These are phyloP conservation scores for Phalacrocorax pelagicus DNA, from an alignment of 2,113 vertebrate genomes.

Conservation along the genomic window DNA sequence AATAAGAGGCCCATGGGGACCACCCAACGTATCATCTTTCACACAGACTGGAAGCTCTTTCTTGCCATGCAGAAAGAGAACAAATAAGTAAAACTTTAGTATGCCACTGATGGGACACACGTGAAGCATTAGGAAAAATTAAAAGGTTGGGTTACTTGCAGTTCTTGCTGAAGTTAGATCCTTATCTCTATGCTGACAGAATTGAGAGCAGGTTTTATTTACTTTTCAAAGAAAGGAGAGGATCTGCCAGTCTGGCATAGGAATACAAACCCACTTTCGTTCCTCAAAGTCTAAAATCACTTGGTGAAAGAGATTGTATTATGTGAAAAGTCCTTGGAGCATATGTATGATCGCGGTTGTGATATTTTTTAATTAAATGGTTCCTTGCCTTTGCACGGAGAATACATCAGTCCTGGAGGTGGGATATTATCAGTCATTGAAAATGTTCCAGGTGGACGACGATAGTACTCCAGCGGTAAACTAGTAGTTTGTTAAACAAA, in stretches of 20 bases:
- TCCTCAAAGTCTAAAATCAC: background rate
- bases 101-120: background rate
- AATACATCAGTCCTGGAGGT: background rate
- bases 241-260: background rate
- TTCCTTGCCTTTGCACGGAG: background rate
- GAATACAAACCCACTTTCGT: background rate
- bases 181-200: background rate
- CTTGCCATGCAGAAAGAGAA: background rate
- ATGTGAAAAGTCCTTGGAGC: background rate
- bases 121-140: constrained; percentile 33
- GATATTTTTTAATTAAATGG: background rate
- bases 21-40: background rate
- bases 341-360: fast-evolving
- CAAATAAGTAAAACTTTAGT: background rate
- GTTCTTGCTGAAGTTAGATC: background rate
- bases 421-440: background rate
- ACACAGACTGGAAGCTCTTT: background rate
- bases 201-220: background rate
- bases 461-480: background rate
- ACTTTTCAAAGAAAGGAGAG: background rate
- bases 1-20: background rate
- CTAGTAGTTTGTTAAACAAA: background rate
- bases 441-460: background rate
- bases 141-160: background rate
- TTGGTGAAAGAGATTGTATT: background rate